Conservation (phyloP, 92 coral and sea anemone genomes). For the Hydrozoanthus gracilis region DNA sequence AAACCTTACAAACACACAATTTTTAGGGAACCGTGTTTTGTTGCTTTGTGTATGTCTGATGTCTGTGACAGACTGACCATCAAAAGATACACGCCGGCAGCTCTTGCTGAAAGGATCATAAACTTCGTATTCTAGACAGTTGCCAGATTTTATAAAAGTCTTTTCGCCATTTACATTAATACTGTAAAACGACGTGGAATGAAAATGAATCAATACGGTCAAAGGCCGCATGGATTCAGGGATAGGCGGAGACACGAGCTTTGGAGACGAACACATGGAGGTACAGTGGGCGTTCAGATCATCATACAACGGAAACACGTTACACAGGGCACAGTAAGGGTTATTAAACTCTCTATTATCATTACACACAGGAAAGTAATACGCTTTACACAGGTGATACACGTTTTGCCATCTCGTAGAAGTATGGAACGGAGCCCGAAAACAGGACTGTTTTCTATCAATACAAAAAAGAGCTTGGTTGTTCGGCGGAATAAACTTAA, state of each 20-base stretch:
- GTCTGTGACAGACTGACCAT: too few relatives aligned
- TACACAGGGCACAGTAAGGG: conserved; percentile 28
- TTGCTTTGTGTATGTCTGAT: not conserved
- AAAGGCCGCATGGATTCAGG: not conserved
- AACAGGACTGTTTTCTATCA: not conserved
- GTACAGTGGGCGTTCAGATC: not conserved
- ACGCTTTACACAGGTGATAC: not conserved
- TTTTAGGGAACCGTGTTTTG: not conserved
- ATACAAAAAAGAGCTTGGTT: not conserved
- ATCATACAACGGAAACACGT: not conserved
- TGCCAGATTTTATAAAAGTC: not conserved
- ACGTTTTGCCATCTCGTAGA: not conserved
- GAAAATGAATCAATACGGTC: conserved; percentile 1
- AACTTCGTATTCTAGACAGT: not conserved
- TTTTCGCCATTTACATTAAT: not conserved
- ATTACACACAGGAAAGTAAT: conserved; percentile 23
- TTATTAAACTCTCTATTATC: not conserved
- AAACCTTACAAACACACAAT: not conserved
- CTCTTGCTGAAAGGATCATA: conserved; percentile 34
- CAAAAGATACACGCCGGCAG: not conserved
- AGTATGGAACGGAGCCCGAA: not conserved
- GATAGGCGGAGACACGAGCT: not conserved
- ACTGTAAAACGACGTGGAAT: not conserved
- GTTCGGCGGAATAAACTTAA: not conserved
- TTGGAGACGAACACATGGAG: not conserved